A percentile compares a stretch with the other conserved stretches of the same genome.
phyloP scores from a whole-genome alignment of 2,888 invertebrate species.

The Molorchus minor region DNA sequence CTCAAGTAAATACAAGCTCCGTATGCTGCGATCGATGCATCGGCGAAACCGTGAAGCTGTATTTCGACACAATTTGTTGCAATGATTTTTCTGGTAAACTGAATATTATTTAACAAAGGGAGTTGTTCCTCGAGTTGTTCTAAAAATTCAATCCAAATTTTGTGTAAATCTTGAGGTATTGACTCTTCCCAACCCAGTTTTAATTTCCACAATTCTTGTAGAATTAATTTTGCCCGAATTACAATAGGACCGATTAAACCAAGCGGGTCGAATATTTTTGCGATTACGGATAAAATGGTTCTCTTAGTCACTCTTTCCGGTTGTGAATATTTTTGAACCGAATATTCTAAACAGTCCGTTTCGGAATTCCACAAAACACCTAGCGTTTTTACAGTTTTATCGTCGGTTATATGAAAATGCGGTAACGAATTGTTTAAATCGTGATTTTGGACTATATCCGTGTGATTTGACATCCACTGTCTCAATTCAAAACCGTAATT shows the following conservation, averaged over 20 bases:
- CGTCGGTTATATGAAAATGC: background rate
- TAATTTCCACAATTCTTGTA: conserved; percentile 17
- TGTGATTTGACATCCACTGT: background rate
- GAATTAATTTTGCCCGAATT: conserved; percentile 11
- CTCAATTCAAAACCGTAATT: background rate
- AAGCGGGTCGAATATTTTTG: conserved; percentile 18
- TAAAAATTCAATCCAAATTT: background rate
- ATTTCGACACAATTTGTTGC: background rate
- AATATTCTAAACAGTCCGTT: background rate
- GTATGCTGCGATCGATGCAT: background rate
- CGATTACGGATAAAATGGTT: conserved; percentile 8
- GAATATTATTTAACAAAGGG: background rate
- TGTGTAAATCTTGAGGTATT: conserved; percentile 2
- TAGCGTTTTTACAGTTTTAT: conserved; percentile 3
- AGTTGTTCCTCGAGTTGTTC: no score
- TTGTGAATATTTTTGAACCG: background rate
- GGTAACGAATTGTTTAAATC: background rate
- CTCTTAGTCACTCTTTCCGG: conserved; percentile 4
- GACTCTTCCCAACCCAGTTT: conserved; percentile 16
- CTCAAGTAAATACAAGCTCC: conserved; percentile 10
- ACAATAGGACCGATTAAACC: conserved; percentile 16
- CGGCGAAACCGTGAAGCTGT: conserved; percentile 12
- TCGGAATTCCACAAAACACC: conserved; percentile 13
- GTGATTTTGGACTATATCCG: background rate
- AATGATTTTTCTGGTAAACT: background rate